Conservation (phyloP, 1,140 invertebrate species). For the Hylyphantes graminicola region DNA sequence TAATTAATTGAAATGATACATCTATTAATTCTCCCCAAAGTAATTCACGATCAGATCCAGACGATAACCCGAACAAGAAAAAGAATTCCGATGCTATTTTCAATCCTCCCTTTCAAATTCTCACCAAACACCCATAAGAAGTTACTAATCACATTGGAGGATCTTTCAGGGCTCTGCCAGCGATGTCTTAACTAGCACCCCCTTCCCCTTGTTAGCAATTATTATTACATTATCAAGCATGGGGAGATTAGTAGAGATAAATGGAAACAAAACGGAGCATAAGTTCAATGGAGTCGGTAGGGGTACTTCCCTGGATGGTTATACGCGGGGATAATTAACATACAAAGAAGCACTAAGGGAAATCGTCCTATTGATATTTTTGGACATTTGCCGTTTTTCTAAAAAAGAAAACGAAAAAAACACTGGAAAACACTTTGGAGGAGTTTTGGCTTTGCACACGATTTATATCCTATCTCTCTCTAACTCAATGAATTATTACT, state of each 20-base stretch:
- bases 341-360: too few species aligned
- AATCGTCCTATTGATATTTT: too few species aligned
- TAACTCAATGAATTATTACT: constrained; percentile 28
- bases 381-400: too few species aligned
- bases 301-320: too few species aligned
- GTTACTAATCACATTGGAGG: background rate
- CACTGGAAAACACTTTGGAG: constrained; percentile 21
- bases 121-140: constrained; percentile 9
- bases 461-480: constrained; percentile 8
- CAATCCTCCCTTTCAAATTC: constrained; percentile 9
- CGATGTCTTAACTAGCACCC: constrained; percentile 45
- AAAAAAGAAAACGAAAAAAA: too few species aligned
- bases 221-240: constrained; percentile 42
- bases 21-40: constrained; percentile 5
- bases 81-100: too few species aligned
- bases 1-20: constrained; percentile 33
- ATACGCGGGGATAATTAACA: too few species aligned
- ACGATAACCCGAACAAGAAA: background rate
- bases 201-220: constrained; percentile 39
- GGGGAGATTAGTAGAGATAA: constrained; percentile 26
- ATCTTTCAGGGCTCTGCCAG: constrained; percentile 1
- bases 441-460: constrained; percentile 24
- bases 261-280: background rate
- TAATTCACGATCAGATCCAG: constrained; percentile 19
- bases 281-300: too few species aligned